phyloP scores from a whole-genome alignment of 2,113 vertebrate species.

The Crotalus horridus region DNA sequence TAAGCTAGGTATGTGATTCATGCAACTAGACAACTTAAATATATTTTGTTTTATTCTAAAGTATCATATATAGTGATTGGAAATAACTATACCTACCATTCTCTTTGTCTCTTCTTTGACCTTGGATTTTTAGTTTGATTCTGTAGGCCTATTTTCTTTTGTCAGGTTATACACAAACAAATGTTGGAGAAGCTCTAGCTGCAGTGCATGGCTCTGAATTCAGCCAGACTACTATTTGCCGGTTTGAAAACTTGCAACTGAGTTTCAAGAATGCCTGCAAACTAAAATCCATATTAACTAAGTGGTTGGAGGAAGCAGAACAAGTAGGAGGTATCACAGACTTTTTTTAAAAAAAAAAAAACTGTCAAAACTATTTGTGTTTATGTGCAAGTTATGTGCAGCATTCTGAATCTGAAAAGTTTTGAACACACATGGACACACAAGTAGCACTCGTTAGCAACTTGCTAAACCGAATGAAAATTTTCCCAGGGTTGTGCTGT shows the following conservation, averaged over 20 bases:
- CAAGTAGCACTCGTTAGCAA: background rate
- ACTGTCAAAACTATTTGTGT: background rate
- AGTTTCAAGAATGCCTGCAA: conserved; percentile 98
- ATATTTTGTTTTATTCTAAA: background rate
- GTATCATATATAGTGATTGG: background rate
- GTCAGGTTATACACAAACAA: conserved; percentile 96
- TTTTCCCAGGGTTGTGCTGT: background rate
- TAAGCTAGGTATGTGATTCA: conserved; percentile 84
- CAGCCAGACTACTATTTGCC: conserved; percentile 97
- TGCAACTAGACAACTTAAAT: background rate
- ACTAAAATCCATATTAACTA: conserved; percentile 91
- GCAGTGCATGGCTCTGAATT: conserved; percentile 97
- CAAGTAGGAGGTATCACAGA: conserved; percentile 87
- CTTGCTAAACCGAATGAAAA: background rate
- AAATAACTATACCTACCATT: background rate
- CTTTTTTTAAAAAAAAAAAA: background rate
- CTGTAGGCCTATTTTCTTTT: background rate
- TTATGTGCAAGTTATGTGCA: background rate
- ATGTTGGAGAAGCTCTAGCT: conserved; percentile 93
- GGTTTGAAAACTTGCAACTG: conserved; percentile 96
- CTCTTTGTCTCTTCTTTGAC: background rate
- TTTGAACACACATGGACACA: background rate
- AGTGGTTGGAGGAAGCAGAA: conserved; percentile 97
- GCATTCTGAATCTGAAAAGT: background rate
- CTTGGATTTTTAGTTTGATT: background rate